phyloP scores from a whole-genome alignment of 2,113 vertebrate genomes.

The Dryoscopus gambensis region DNA sequence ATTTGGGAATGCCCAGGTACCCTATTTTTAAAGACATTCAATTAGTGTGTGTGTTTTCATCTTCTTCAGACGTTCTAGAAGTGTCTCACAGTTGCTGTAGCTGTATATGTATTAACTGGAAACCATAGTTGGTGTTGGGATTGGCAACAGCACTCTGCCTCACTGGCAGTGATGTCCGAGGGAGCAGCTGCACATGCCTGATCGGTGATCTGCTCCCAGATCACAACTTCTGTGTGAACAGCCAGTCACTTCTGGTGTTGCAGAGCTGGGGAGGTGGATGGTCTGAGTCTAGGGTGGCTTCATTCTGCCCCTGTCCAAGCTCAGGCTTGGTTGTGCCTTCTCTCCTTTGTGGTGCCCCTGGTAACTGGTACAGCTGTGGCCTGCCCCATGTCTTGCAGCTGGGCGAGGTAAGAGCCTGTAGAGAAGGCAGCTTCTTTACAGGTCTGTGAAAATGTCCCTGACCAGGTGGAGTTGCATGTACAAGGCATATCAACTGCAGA shows the following conservation, averaged over 20 bases:
- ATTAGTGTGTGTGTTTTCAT: neutral
- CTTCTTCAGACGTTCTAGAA: neutral
- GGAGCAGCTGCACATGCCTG: accelerated
- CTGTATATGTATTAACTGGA: neutral
- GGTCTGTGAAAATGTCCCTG: neutral
- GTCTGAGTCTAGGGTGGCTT: neutral
- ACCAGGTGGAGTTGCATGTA: neutral
- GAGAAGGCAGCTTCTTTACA: neutral
- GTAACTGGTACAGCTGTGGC: neutral
- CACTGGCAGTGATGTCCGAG: accelerated
- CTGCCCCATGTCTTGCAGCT: neutral
- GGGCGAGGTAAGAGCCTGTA: neutral
- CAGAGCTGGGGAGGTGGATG: neutral
- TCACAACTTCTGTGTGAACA: neutral
- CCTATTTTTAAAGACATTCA: neutral
- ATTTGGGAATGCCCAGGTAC: neutral
- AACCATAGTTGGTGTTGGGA: neutral
- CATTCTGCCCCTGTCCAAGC: accelerated
- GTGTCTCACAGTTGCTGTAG: neutral
- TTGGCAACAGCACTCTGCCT: neutral
- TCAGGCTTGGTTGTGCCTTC: neutral
- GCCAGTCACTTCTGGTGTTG: neutral
- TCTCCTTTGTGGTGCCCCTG: neutral
- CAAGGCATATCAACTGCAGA: neutral
- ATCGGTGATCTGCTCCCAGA: neutral